A percentile compares a stretch with the other conserved stretches of the same genome.
Conservation (phyloP, 2,888 invertebrate genomes). For the Nezara viridula region DNA sequence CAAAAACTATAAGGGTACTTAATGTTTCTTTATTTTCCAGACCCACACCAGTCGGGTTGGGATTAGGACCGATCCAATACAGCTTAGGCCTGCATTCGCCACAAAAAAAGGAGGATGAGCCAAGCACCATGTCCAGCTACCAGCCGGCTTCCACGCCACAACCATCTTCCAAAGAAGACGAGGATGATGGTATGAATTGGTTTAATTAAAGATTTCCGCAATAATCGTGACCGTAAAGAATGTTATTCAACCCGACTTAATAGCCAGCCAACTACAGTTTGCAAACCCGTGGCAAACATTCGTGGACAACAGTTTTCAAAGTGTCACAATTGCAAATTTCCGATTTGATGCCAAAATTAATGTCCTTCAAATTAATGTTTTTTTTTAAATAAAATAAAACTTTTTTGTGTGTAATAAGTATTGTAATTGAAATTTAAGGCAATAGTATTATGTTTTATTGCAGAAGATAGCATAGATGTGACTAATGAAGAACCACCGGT, state of each 20-base stretch:
- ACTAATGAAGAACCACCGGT: constrained; percentile 81
- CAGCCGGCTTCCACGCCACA: constrained; percentile 62
- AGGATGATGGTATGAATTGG: constrained; percentile 74
- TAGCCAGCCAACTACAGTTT: not conserved
- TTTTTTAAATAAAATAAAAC: no score
- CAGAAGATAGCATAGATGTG: constrained; percentile 91
- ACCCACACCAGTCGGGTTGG: constrained; percentile 83
- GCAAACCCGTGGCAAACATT: no score
- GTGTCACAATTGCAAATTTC: no score
- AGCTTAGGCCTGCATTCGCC: constrained; percentile 60
- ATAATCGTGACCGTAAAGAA: not conserved
- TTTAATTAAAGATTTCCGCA: not conserved
- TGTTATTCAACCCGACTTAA: not conserved
- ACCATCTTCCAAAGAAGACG: constrained; percentile 72
- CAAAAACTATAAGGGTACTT: not conserved
- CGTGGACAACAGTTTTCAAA: no score
- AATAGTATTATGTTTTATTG: not conserved
- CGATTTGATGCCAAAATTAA: not conserved
- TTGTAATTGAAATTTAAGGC: constrained; percentile 66
- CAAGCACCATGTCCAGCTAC: constrained; percentile 57
- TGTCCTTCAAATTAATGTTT: no score
- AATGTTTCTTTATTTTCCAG: constrained; percentile 71
- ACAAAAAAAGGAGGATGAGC: constrained; percentile 63
- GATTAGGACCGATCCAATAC: constrained; percentile 79
- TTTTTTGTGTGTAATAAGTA: no score